Base-by-base conservation (phyloP, 2,113 vertebrate genomes). In the Rynchops niger region DNA sequence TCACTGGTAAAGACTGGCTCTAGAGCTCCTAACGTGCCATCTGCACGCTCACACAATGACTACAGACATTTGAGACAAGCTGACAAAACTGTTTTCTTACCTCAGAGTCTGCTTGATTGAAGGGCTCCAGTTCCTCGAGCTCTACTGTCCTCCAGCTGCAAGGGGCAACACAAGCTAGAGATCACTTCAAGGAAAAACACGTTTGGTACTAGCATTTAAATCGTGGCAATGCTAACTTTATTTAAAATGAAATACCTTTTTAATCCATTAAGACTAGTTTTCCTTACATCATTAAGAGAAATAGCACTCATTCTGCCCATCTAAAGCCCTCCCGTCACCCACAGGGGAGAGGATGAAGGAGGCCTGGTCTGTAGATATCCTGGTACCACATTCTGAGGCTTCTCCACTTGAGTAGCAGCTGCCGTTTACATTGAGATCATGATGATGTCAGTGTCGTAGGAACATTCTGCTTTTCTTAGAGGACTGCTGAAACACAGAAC, bases 401-500 rank as follows among this genome's bases (percentile, higher is more conserved):
- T 98, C 83, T 98, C 98, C 79, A 98, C 97, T 29, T 88, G 71
- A 38, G 97, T 72, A 12, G 95, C 89, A 1, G 96, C 96, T 56
- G 93, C 97, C 81, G 96, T 90, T 18, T 97, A 97, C 94, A 97
- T 45, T 14, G 98, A 98, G 85, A 98, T 98, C 50, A 97, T 96
- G 42, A 98, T 82, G 85, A 97, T 98, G 93, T 98, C 85, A 4
- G 97, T 98, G 89, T 97, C 90, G 1, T 97, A 98, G 7, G 97
- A 98, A 73, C 89, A 96, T 69, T 98, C 97, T 5, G 58, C 90
- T 90, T 97, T 96, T 56, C 97, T 96, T 77, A 30, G 91, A 84
- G 62, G 96, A 82, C 91, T 96, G 89, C 42, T 62, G 56, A 76
- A 81, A 78, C 45, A 70, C 12, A 47, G 62, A 26, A 15, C 5